Evolutionary conservation across 2,888 invertebrate genomes (phyloP).

Genomic region (Parochlus steinenii): DNA sequence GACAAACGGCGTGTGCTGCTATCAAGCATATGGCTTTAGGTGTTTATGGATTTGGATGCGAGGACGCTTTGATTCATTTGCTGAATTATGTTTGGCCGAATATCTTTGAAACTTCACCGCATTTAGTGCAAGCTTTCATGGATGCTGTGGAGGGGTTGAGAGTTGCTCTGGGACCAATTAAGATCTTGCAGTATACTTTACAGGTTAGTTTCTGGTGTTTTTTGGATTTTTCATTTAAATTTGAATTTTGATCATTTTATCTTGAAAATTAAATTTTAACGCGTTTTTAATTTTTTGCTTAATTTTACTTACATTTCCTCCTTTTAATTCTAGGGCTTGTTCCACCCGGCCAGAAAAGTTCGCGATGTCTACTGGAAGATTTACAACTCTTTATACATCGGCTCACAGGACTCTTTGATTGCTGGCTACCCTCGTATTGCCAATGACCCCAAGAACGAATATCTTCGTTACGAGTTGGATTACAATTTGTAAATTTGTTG

Average conservation of each 20-base stretch:
- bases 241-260: constrained; percentile 9
- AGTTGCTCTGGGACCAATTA: constrained; percentile 90
- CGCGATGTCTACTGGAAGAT: constrained; percentile 99
- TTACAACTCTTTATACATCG: constrained; percentile 97
- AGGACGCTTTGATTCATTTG: constrained; percentile 92
- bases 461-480: constrained; percentile 83
- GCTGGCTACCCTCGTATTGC: constrained; percentile 94
- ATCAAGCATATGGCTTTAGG: constrained; percentile 98
- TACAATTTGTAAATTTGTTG: constrained; percentile 65
- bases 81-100: constrained; percentile 99
- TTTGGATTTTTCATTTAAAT: constrained; percentile 1
- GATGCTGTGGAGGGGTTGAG: constrained; percentile 95
- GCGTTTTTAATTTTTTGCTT: constrained; percentile 11
- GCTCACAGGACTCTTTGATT: constrained; percentile 94
- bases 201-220: constrained; percentile 44
- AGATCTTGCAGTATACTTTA: constrained; percentile 88
- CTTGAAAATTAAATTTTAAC: constrained; percentile 10
- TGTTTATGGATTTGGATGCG: constrained; percentile 96
- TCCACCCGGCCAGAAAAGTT: constrained; percentile 98
- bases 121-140: constrained; percentile 99
- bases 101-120: constrained; percentile 98
- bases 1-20: constrained; percentile 97
- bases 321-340: constrained; percentile 58
- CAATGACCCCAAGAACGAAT: constrained; percentile 90
- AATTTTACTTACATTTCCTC: constrained; percentile 14